A percentile compares a stretch with the other conserved stretches of the same genome.
phyloP scores from a whole-genome alignment of 2,797 vertebrate species.

The Notolepis coatsorum region DNA sequence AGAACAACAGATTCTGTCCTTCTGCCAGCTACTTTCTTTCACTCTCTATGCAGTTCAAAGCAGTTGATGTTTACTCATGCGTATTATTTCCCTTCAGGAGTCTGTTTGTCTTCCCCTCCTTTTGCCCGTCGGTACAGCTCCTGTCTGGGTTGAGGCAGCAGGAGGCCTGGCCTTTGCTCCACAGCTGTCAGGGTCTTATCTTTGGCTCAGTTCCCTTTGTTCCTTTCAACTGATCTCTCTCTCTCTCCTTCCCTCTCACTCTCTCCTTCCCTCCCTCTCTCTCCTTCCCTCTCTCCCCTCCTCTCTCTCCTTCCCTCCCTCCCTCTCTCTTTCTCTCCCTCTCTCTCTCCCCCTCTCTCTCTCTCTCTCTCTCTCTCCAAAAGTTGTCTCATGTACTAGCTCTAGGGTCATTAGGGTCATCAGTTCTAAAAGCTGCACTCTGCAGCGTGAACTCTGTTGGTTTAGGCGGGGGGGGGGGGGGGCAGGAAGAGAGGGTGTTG shows the following conservation, averaged over 20 bases:
- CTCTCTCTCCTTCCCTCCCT: background rate
- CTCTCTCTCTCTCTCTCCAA: slow-evolving; percentile 15
- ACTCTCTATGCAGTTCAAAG: background rate
- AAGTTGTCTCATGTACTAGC: slow-evolving; percentile 34
- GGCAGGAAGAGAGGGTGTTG: background rate
- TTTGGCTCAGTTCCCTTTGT: slow-evolving; percentile 30
- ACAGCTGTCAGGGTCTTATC: slow-evolving; percentile 47
- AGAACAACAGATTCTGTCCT: too few species aligned
- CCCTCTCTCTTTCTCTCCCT: background rate
- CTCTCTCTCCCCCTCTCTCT: background rate
- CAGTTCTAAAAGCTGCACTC: slow-evolving; percentile 31
- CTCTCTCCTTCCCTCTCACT: too few species aligned
- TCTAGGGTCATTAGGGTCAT: slow-evolving; percentile 44
- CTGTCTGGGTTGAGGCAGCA: slow-evolving; percentile 19
- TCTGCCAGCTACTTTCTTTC: background rate
- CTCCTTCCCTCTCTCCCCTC: too few species aligned
- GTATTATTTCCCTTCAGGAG: background rate
- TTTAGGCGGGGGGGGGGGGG: background rate
- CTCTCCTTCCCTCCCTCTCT: background rate
- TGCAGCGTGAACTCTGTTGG: slow-evolving; percentile 10
- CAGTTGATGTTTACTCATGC: slow-evolving; percentile 5
- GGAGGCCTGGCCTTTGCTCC: slow-evolving; percentile 34
- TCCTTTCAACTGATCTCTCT: slow-evolving; percentile 27
- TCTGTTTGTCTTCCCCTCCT: slow-evolving; percentile 15
- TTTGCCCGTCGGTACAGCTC: background rate